These are phyloP conservation scores for Drosophila insularis DNA, from an alignment of 1,140 invertebrate species.

Conservation along the genomic window DNA sequence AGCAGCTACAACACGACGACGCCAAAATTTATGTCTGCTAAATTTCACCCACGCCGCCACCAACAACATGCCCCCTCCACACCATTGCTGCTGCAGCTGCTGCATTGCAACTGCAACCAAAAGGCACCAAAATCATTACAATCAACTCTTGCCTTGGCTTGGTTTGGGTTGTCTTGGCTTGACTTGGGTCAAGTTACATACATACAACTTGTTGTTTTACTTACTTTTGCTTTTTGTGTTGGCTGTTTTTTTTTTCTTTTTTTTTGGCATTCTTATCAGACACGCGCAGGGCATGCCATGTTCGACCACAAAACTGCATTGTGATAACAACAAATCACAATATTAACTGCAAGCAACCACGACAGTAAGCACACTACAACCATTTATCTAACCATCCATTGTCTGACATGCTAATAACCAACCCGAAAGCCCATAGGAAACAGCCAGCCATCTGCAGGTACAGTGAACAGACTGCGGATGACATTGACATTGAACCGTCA, in stretches of 20 bases:
- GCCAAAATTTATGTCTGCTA: conserved; percentile 71
- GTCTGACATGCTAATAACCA: conserved; percentile 19
- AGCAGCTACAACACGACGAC: conserved; percentile 48
- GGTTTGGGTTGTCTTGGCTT: background rate
- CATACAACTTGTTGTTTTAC: conserved; percentile 46
- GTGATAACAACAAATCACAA: conserved; percentile 48
- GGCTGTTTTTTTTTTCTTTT: conserved; percentile 14
- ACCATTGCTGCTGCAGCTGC: too few relatives aligned
- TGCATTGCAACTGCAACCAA: conserved; percentile 17
- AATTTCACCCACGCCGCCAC: conserved; percentile 70
- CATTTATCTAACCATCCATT: background rate
- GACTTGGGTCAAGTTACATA: conserved; percentile 49
- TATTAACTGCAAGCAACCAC: conserved; percentile 25
- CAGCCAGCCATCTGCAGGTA: background rate
- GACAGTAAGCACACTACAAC: background rate
- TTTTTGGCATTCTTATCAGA: conserved; percentile 46
- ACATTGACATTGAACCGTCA: too few relatives aligned
- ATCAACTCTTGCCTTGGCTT: background rate
- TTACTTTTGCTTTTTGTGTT: conserved; percentile 16
- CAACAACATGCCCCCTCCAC: too few relatives aligned
- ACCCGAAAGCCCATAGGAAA: background rate
- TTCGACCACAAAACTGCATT: conserved; percentile 21
- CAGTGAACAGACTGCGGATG: background rate
- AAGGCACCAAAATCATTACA: background rate
- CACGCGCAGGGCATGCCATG: conserved; percentile 28